Evolutionary conservation across 2,113 vertebrate genomes (phyloP).

Genomic region (Heptranchias perlo): DNA sequence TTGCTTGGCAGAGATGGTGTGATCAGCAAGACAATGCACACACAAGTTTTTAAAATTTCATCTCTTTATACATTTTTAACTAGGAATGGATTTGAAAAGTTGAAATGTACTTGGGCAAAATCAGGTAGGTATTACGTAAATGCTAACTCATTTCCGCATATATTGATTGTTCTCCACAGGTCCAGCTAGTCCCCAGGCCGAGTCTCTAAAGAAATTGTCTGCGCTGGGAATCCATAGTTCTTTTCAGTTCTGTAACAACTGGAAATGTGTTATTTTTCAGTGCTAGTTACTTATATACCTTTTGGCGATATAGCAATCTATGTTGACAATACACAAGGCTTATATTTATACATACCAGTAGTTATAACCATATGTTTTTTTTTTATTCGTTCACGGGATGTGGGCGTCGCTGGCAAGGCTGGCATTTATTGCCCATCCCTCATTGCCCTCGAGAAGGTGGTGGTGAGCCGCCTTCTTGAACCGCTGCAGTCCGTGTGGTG

Average conservation of each 20-base stretch:
- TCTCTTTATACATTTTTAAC: slow-evolving; percentile 6
- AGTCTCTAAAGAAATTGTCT: not conserved
- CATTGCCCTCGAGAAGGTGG: too few relatives aligned
- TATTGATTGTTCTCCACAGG: not conserved
- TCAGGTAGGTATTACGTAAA: not conserved
- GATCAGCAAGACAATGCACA: not conserved
- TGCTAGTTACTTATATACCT: not conserved
- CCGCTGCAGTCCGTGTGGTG: too few relatives aligned
- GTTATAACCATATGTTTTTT: too few relatives aligned
- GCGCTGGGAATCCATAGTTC: not conserved
- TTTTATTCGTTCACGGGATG: too few relatives aligned
- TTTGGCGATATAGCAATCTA: not conserved
- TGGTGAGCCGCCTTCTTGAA: too few relatives aligned
- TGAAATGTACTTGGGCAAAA: not conserved
- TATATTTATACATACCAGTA: not conserved
- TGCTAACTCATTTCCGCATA: not conserved
- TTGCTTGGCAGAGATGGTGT: not conserved
- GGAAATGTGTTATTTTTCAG: not conserved
- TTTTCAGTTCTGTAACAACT: not conserved
- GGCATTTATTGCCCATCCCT: too few relatives aligned
- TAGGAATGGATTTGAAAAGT: not conserved
- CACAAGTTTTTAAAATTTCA: not conserved
- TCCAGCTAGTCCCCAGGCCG: not conserved
- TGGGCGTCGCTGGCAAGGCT: too few relatives aligned
- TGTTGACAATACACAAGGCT: not conserved